Conservation (phyloP, 2,113 vertebrate species). For the Burhinus oedicnemus region DNA sequence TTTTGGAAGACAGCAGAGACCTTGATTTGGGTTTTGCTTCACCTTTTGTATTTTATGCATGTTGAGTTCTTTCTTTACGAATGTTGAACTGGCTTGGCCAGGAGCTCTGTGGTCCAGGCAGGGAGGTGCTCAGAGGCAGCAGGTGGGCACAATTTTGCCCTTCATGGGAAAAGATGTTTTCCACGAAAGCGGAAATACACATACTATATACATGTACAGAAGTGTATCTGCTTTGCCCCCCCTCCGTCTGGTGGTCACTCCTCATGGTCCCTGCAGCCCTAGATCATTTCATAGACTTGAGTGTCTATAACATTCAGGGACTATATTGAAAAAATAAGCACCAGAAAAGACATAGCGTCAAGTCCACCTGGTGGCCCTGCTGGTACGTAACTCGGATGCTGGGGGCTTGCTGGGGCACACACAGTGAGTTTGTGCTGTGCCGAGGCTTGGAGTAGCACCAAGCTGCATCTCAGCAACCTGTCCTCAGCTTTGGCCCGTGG, state of each 20-base stretch:
- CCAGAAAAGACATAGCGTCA: no score
- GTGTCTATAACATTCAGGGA: neutral
- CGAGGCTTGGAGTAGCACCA: fast-evolving
- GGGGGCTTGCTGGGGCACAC: neutral
- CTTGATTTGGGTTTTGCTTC: neutral
- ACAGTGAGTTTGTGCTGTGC: no score
- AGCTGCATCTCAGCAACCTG: neutral
- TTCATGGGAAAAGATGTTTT: neutral
- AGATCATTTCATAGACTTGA: neutral
- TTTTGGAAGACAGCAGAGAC: neutral
- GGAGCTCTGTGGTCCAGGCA: neutral
- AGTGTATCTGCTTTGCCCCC: fast-evolving
- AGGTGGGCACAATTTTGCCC: neutral
- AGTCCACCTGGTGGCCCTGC: neutral
- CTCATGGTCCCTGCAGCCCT: neutral
- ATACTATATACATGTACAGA: neutral
- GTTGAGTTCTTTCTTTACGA: neutral
- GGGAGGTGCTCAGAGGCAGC: neutral
- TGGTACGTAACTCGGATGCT: neutral
- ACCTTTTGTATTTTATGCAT: neutral
- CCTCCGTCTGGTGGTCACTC: neutral
- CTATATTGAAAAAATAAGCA: neutral
- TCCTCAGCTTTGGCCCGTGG: neutral
- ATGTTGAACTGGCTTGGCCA: neutral
- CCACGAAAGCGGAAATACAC: neutral